Base-by-base conservation (phyloP, 2,888 invertebrate genomes). In the Rhyacophila evoluta region DNA sequence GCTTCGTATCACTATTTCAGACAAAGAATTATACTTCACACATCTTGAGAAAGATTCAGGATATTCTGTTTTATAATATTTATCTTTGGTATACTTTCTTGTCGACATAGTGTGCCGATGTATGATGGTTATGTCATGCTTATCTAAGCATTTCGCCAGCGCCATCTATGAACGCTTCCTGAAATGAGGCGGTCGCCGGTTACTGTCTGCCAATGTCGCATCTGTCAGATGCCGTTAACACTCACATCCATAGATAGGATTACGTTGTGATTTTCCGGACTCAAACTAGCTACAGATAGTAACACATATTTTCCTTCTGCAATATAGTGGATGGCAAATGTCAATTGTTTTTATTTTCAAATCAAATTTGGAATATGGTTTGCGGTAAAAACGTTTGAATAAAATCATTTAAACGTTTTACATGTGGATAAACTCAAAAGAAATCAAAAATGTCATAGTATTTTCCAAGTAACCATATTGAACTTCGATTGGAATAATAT, bases 211-310 rank as follows among this genome's bases (percentile, higher is more conserved):
- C 55, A 19, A 55, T 55, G 12, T 19, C 25, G 19, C 55, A 55
- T 19, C 55, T 55, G 55, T 55, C 55, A 55, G 55, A 12, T 10
- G 19, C 55, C 55, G 55, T 55, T 55, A 55, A 55, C 55, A 19
- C 55, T 55, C 19, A 19, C 55, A 19, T 55, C 15, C 19, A 55
- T 55, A 10, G 55, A 19, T 55, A 19, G 55, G 55, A 55, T 55
- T 55, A 55, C 55, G 55, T 19, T 8, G 55, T 55, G 55, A 55
- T 55, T 55, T 55, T 55, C 19, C 55, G 55, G 55, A 19, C 55
- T 55, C 55, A 25, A 55, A 55, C 10, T 25, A 19, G 55, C 19
- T 10, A 55, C 6, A 12, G 2, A 10, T 15, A 55, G 19, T 19
- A 19, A 55, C 55, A 55, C 10, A 15, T 55, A 19, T 55, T 55